These are phyloP conservation scores for Ceramica pisi DNA, from an alignment of 2,888 invertebrate species.

Conservation along the genomic window DNA sequence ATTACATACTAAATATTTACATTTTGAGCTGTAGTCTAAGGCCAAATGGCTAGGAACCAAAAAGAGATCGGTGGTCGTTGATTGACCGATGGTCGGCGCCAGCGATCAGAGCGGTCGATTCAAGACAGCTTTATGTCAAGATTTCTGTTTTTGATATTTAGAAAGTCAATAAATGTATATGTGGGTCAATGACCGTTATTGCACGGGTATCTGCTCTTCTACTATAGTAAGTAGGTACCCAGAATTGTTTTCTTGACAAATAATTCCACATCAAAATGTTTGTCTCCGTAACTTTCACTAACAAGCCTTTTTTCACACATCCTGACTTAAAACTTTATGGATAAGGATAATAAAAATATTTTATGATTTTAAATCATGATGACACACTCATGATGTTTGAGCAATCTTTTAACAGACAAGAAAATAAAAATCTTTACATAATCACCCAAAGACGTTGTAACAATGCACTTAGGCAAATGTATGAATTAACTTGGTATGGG, in stretches of 20 bases:
- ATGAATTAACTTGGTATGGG: slow-evolving; percentile 5
- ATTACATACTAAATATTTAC: no score
- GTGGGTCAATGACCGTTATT: no score
- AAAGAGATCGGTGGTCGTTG: no score
- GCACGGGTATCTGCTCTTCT: no score
- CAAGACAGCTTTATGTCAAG: no score
- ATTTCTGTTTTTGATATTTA: no score
- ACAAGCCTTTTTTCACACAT: background rate
- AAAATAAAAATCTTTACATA: slow-evolving; percentile 40
- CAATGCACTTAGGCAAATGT: slow-evolving; percentile 30
- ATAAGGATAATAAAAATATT: slow-evolving; percentile 26
- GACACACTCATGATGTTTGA: slow-evolving; percentile 29
- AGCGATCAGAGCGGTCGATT: no score
- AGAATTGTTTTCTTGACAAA: background rate
- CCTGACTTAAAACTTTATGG: background rate
- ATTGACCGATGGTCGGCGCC: no score
- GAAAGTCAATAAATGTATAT: no score
- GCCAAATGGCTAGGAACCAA: no score
- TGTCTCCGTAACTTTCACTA: background rate
- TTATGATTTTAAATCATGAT: slow-evolving; percentile 28
- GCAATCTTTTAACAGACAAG: slow-evolving; percentile 33
- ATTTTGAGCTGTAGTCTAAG: no score
- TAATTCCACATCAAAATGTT: background rate
- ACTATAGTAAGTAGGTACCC: no score
- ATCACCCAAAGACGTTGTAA: slow-evolving; percentile 24